Percentiles rank a stretch among this genome's conserved stretches.
Evolutionary conservation across 1,140 invertebrate species (phyloP).

Genomic region (Leucophenga varia): DNA sequence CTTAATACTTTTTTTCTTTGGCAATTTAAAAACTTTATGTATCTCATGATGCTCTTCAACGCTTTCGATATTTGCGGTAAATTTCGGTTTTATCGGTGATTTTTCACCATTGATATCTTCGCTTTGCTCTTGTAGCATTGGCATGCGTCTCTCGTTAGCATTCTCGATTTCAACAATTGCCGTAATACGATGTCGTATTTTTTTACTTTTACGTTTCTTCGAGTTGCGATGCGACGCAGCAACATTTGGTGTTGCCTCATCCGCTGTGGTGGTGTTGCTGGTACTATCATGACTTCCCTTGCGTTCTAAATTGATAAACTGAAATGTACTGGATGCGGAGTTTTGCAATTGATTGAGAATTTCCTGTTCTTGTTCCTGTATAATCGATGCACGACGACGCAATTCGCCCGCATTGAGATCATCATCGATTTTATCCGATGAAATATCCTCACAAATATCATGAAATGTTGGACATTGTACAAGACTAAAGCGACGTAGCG

Average conservation of each 20-base stretch:
- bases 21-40: conserved; percentile 45
- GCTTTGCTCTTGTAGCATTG: conserved; percentile 33
- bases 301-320: conserved; percentile 41
- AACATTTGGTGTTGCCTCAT: conserved; percentile 16
- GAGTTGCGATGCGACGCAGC: conserved; percentile 11
- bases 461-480: conserved; percentile 58
- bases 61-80: conserved; percentile 42
- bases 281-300: conserved; percentile 35
- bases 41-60: conserved; percentile 50
- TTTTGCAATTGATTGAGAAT: conserved; percentile 47
- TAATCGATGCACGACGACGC: conserved; percentile 46
- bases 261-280: conserved; percentile 33
- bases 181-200: conserved; percentile 45
- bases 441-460: conserved; percentile 60
- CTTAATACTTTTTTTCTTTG: conserved; percentile 44
- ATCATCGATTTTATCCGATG: conserved; percentile 58
- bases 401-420: conserved; percentile 59
- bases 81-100: conserved; percentile 32
- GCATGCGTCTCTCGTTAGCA: conserved; percentile 20
- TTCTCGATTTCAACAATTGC: conserved; percentile 44
- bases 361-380: conserved; percentile 52
- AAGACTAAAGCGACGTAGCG: conserved; percentile 39
- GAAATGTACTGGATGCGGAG: conserved; percentile 42
- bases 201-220: conserved; percentile 40
- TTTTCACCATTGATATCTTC: conserved; percentile 13